phyloP scores from a whole-genome alignment of 2,797 vertebrate genomes.

The Lacerta viridis region DNA sequence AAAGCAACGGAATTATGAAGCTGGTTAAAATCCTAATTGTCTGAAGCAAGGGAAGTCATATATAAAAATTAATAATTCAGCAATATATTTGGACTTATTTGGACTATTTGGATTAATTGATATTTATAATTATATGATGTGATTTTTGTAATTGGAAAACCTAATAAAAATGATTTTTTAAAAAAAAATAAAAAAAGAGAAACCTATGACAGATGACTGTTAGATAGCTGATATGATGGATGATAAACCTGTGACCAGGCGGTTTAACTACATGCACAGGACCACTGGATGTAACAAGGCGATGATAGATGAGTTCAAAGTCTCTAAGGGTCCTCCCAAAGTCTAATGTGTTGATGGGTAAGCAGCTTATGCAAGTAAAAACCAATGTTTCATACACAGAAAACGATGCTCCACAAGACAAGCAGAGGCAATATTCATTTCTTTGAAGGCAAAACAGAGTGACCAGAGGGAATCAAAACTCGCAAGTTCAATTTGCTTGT shows the following conservation, averaged over 20 bases:
- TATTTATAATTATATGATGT: too few species aligned
- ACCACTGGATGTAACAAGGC: not conserved
- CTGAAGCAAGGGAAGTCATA: too few species aligned
- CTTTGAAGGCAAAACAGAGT: conserved; percentile 41
- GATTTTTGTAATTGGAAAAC: too few species aligned
- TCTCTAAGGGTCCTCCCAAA: conserved; percentile 6
- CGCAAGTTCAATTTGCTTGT: conserved; percentile 39
- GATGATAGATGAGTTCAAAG: not conserved
- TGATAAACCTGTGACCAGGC: not conserved
- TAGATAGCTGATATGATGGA: too few species aligned
- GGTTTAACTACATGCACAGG: not conserved
- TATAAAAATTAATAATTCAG: too few species aligned
- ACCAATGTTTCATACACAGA: conserved; percentile 41
- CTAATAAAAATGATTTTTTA: too few species aligned
- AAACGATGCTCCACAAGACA: conserved; percentile 34
- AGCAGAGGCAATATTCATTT: conserved; percentile 22
- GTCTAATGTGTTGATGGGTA: conserved; percentile 39
- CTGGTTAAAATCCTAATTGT: too few species aligned
- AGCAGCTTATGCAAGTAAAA: conserved; percentile 31
- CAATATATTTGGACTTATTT: too few species aligned
- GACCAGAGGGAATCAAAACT: conserved; percentile 24
- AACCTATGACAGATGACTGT: not conserved
- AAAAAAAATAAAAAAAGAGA: not conserved
- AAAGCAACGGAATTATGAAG: too few species aligned
- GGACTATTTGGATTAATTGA: too few species aligned